Evolutionary conservation across 1,140 invertebrate genomes (phyloP).

Genomic region (Neoseiulus cucumeris): DNA sequence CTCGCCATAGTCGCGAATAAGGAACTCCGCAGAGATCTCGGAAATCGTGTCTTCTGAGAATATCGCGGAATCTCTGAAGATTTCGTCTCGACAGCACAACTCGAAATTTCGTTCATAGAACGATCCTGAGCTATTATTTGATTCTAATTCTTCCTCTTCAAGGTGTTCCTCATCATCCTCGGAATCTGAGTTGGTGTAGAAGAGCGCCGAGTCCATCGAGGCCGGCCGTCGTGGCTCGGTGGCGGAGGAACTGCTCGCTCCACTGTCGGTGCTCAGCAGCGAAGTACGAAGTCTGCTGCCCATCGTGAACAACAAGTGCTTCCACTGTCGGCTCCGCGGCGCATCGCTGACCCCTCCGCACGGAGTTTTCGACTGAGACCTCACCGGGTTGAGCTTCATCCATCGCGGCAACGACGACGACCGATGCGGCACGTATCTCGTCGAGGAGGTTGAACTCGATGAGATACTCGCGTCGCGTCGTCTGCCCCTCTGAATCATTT

Average conservation of each 20-base stretch:
- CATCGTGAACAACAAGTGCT: neutral
- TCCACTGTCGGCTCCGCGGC: neutral
- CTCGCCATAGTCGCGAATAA: no score
- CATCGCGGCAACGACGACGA: no score
- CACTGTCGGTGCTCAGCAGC: neutral
- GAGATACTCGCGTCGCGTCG: no score
- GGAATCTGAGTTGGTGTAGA: neutral
- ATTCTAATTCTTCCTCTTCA: neutral
- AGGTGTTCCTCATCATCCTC: neutral
- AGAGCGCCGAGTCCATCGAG: conserved; percentile 8
- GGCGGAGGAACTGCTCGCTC: neutral
- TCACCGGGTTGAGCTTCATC: no score
- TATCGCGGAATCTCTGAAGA: neutral
- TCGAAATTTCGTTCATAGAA: conserved; percentile 6
- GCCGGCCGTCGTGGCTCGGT: neutral
- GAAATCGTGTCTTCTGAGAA: conserved; percentile 2
- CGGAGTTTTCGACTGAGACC: no score
- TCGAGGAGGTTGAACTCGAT: no score
- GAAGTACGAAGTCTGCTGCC: neutral
- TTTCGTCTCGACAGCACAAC: neutral
- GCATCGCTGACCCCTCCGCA: neutral
- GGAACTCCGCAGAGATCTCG: neutral
- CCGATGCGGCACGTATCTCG: no score
- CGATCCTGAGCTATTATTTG: neutral
- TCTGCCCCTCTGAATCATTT: no score